Base-by-base conservation (phyloP, 1,140 invertebrate genomes). In the Brachionus asplanchnoidis region DNA sequence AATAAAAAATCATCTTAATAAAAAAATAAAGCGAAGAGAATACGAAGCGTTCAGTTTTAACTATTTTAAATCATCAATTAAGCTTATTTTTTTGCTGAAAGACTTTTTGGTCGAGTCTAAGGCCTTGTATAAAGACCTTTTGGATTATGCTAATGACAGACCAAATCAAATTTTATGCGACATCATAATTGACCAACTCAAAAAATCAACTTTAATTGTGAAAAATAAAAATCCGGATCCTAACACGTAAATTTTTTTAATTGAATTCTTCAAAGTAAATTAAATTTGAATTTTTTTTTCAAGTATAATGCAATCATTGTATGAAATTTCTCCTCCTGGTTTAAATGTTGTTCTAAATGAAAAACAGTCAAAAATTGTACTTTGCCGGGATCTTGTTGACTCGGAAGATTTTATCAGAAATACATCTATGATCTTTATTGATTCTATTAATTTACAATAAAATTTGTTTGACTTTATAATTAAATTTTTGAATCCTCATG, bases 371-470 rank as follows among this genome's bases (percentile, higher is more conserved):
- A 82, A 82, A 44, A 32, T 36, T 32, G 50, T 26, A 0, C 26
- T 68, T 11, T 82, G 79, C n/a, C 23, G 60, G n/a, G 32, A 82
- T 50, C 20, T 53, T 17, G 42, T 82, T 46, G 53, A 60, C 14
- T 82, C 42, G 0, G 53, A 82, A 42, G 53, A 82, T 17, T 82
- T 82, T 65, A 44, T 82, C n/a, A 36, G 36, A 42, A 60, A 44
- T 12, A 17, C 53, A 14, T 82, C 65, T 60, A 82, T 32, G 42
- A 42, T 42, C 40, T 82, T 82, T 82, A 60, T 65, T 44, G 65
- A 82, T 68, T 82, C 50, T 36, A 82, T 80, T 8, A 80, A 80
- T 56, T 42, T 80, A 23, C 44, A 46, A n/a, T 80, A 40, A 80
- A 60, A 23, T 36, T 36, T 36, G 6, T 36, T 36, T 36, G 26